Evolutionary conservation across 2,113 vertebrate species (phyloP), one percentile per base, ranked within the genome.

Genomic region (Boulengeromyrus knoepffleri): DNA sequence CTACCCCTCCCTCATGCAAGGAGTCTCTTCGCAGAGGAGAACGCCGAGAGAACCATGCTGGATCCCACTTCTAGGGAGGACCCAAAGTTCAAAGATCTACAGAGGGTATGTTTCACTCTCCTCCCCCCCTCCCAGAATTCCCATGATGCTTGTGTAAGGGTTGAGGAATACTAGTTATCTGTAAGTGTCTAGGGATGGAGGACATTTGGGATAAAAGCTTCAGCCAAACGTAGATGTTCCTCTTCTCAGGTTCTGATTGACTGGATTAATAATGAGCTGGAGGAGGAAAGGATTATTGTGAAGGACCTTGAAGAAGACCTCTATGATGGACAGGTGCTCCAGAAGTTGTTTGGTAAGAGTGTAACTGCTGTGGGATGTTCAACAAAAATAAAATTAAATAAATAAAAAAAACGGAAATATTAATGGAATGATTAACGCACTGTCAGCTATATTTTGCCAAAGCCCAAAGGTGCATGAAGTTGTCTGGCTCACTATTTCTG

Each of bases 301-400:
- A 99, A 99, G 91, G 97, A 98, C 90, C 95, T 99, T 89, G 98
- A 99, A 91, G 98, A 99, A 90, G 99, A 99, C 89, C 96, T 98
- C 8, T 99, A 99, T 0, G 99, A 99, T 6, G 99, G 99, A 42
- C 99, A 99, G 92, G 98, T 99, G 93, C 96, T 99, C 10, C 99
- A 99, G 93, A 99, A 99, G 93, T 95, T 99, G 49, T 94, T 99
- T 90, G 99, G 98, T 99, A 93, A 98, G 97, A 45, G 50, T 42
- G 8, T 45, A 5, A 12, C 27, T 47, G 45, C 19, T 36, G 4
- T 77, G 70, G 15, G 31, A 39, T 39, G 21, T 36, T 36, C 70
- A 39, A 77, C n/a, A 66, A 13, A 66, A 66, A 27, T 66, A 27
- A 49, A 12, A 49, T 8, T 8, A 46, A 8, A 31, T 31, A 8